These are phyloP conservation scores for Ochotona curzoniae DNA, from an alignment of 2,113 vertebrate genomes.

Conservation along the genomic window DNA sequence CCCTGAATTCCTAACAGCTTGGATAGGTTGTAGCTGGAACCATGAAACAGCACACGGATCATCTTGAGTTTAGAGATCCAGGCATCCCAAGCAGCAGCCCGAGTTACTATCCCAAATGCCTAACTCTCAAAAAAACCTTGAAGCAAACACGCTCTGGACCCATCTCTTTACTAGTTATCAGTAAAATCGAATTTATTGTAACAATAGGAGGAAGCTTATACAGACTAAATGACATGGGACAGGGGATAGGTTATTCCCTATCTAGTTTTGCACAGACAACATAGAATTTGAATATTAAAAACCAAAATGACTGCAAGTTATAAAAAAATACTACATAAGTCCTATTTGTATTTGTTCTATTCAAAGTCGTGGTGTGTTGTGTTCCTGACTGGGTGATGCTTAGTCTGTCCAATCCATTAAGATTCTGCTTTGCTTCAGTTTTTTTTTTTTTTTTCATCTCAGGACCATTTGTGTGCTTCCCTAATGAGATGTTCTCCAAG, in stretches of 20 bases:
- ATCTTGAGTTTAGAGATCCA: no score
- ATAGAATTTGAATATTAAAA: not conserved
- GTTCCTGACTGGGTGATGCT: not conserved
- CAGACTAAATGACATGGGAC: not conserved
- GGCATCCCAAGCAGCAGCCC: no score
- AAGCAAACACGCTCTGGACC: no score
- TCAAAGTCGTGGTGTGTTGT: not conserved
- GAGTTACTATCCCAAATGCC: no score
- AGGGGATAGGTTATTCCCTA: not conserved
- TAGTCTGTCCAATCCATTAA: not conserved
- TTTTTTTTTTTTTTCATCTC: constrained; percentile 4
- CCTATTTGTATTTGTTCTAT: not conserved
- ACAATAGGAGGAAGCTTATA: not conserved
- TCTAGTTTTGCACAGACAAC: no score
- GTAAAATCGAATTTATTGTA: no score
- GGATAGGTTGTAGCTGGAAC: no score
- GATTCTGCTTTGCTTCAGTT: not conserved
- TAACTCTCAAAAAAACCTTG: no score
- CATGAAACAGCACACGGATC: no score
- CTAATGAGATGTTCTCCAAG: not conserved
- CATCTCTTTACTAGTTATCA: no score
- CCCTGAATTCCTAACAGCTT: no score
- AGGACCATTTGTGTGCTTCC: not conserved
- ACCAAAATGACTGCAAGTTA: not conserved
- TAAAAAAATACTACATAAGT: not conserved